Evolutionary conservation across 2,113 vertebrate genomes (phyloP).

Genomic region (Mormyrus iriodes): DNA sequence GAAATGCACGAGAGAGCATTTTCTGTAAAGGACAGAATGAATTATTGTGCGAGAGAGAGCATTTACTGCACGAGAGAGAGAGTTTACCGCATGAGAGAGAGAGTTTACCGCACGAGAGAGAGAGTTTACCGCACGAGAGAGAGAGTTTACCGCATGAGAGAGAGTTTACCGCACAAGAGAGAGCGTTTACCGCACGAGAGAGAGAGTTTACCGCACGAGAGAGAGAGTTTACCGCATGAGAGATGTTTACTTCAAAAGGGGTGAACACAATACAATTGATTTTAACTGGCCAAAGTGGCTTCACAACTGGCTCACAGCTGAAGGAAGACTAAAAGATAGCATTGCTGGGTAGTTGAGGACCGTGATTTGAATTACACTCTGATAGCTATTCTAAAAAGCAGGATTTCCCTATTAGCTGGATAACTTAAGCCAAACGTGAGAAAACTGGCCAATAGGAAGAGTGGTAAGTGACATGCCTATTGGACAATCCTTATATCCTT

Average conservation of each 20-base stretch:
- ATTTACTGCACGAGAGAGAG: too few species aligned
- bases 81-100: too few species aligned
- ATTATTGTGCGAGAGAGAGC: too few species aligned
- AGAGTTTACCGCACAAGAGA: too few species aligned
- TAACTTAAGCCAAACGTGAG: not conserved
- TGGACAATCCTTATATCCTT: not conserved
- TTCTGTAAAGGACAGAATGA: too few species aligned
- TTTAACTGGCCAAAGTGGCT: not conserved
- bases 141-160: too few species aligned
- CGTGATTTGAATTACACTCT: not conserved
- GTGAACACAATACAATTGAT: not conserved
- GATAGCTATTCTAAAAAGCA: not conserved
- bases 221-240: not conserved
- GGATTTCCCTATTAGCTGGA: not conserved
- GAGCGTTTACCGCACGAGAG: too few species aligned
- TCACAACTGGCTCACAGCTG: not conserved
- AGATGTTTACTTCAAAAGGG: not conserved
- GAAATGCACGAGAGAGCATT: too few species aligned
- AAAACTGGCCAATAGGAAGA: not conserved
- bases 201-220: too few species aligned
- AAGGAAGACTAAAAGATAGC: not conserved
- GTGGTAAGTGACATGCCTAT: not conserved
- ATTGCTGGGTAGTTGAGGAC: not conserved
- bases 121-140: too few species aligned
- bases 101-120: too few species aligned